Evolutionary conservation across 1,140 invertebrate species (phyloP).

Genomic region (Drosophila pandora): DNA sequence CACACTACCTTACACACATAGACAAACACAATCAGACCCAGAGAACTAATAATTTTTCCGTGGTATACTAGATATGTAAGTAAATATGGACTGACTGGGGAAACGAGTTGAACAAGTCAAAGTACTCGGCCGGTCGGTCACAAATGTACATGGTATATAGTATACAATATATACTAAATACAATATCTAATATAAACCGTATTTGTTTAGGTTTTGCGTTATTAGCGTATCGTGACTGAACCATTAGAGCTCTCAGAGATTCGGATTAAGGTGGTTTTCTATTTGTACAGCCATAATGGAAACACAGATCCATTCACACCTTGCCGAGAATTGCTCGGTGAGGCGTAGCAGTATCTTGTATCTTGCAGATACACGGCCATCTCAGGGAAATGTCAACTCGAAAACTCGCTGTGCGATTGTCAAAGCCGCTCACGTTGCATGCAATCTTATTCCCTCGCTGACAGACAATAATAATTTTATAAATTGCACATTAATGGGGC

Average conservation of each 20-base stretch:
- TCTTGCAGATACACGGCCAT: conserved; percentile 30
- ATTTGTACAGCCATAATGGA: conserved; percentile 64
- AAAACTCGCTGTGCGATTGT: conserved; percentile 49
- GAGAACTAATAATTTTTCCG: conserved; percentile 28
- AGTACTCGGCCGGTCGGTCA: conserved; percentile 15
- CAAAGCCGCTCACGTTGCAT: conserved; percentile 71
- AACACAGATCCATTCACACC: conserved; percentile 75
- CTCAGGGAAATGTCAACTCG: conserved; percentile 62
- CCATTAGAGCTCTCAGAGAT: conserved; percentile 55
- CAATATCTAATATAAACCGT: conserved; percentile 35
- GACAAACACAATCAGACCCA: not conserved
- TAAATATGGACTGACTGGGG: conserved; percentile 14
- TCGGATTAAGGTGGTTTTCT: conserved; percentile 61
- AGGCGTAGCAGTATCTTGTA: conserved; percentile 20
- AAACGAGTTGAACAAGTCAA: conserved; percentile 47
- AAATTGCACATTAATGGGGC: conserved; percentile 49
- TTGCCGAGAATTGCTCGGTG: conserved; percentile 47
- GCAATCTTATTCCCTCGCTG: conserved; percentile 32
- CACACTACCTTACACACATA: conserved; percentile 16
- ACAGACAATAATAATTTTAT: conserved; percentile 66
- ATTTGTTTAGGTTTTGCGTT: conserved; percentile 66
- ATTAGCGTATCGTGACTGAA: conserved; percentile 70
- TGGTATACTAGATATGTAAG: not conserved
- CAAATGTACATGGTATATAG: not conserved
- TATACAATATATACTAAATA: not conserved